Evolutionary conservation across 1,140 invertebrate genomes (phyloP), one percentile per base, ranked within the genome.

Genomic region (Zeugodacus cucurbitae): DNA sequence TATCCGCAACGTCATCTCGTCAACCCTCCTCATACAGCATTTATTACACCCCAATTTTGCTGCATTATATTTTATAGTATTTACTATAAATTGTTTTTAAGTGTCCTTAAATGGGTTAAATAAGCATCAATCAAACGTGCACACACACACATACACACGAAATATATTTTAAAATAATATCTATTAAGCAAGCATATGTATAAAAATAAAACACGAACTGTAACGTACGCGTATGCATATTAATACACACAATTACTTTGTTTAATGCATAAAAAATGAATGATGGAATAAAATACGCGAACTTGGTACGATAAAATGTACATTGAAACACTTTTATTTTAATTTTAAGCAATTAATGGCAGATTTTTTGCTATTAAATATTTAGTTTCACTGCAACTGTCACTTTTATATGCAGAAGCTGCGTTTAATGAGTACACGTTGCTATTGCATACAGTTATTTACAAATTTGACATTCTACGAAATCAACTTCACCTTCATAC

Each of bases 71-170:
- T 54, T 26, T 57, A 86, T 78, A 41, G 29, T 41, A 78, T 26
- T 22, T 78, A 44, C 70, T 41, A 78, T 82, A 82, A 82, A 82
- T 82, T 82, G 74, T 82, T 82, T 82, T 86, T 86, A 86, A 86
- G 85, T 86, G 85, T 86, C 85, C 85, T 86, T 86, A 86, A 86
- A 86, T 57, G 48, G 54, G 48, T 86, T 86, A 58, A 86, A 59
- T 17, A 58, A 58, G 58, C 48, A 34, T 58, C 34, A 82, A 48
- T 82, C 74, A 54, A 41, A 82, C 26, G 26, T 44, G 41, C 41
- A 70, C 32, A 82, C 44, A 86, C n/a, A 58, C 3, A 86, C 6
- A 85, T 85, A 54, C 34, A 78, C 22, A 74, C 32, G 17, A 86
- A 57, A 57, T 54, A 82, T 44, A 86, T 82, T 44, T 82, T 37